Evolutionary conservation across 2,797 vertebrate genomes (phyloP), one percentile per base, ranked within the genome.

Genomic region (Novumbra hubbsi): DNA sequence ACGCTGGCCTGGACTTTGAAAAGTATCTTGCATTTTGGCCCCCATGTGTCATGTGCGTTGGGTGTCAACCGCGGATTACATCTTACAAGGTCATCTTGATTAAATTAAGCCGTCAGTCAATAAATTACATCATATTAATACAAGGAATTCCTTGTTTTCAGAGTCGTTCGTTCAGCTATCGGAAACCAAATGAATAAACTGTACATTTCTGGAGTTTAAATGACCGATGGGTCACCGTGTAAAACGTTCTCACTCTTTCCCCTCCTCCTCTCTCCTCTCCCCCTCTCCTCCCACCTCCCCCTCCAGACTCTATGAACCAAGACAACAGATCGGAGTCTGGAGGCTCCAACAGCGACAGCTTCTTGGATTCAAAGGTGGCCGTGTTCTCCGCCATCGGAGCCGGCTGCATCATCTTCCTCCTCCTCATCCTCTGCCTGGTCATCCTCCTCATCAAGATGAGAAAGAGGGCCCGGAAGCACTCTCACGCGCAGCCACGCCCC

Each of bases 361-460:
- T 97, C 92, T 92, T 98, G 49, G 89, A 92, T 87, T 98, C 96
- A 83, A 96, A 95, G 87, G 92, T 95, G 73, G 96, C 96, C 0
- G 88, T 98, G 66, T 97, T 98, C 2, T 95, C 95, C 0, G 93
- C 94, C 2, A 97, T 98, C 0, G 96, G 94, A 0, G 95, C 94
- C 0, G 95, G 97, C 86, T 98, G 96, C 3, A 91, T 98, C 88
- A 95, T 98, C 91, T 98, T 98, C 91, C 94, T 98, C 86, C 90
- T 98, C 86, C 95, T 98, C 89, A 97, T 98, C 91, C 96, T 98
- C 88, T 96, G 98, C 85, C 93, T 98, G 6, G 90, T 97, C 19
- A 94, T 98, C 76, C 92, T 98, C 57, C 94, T 98, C 78, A 96
- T 98, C 83, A 98, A 98, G 93, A 94, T 98, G 84, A 95, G 96